Conservation (phyloP, 2,113 vertebrate genomes). For the Tragelaphus strepsiceros region DNA sequence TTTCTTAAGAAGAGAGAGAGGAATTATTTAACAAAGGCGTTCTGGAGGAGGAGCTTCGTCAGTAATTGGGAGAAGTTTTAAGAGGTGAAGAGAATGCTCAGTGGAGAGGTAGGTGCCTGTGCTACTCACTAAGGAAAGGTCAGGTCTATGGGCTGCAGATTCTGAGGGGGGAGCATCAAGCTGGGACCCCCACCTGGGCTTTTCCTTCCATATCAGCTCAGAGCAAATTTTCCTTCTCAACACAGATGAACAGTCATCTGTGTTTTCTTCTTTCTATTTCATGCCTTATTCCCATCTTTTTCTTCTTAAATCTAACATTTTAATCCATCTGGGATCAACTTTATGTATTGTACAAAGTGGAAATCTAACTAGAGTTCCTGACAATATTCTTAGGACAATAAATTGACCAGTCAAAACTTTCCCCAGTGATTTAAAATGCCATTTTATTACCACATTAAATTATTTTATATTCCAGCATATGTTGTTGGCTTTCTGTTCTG, state of each 20-base stretch:
- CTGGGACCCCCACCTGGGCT: not conserved
- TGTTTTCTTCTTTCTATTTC: not conserved
- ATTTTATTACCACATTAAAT: not conserved
- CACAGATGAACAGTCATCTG: not conserved
- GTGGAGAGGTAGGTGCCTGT: not conserved
- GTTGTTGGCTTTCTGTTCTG: not conserved
- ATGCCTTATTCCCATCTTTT: not conserved
- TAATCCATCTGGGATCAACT: not conserved
- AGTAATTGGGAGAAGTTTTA: not conserved
- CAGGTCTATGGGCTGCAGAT: not conserved
- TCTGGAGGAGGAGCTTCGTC: not conserved
- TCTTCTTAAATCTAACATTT: not conserved
- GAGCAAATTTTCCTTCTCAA: not conserved
- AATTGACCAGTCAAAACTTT: not conserved
- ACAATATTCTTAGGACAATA: not conserved
- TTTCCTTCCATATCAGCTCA: not conserved
- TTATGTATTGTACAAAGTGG: not conserved
- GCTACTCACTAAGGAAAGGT: not conserved
- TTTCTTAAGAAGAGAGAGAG: not conserved
- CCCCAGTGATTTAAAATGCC: conserved; percentile 31
- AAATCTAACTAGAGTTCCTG: not conserved
- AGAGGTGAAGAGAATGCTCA: not conserved
- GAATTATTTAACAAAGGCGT: not conserved
- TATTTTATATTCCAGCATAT: not conserved
- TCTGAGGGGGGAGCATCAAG: not conserved